A percentile compares a stretch with the other conserved stretches of the same genome.
Evolutionary conservation across 2,113 vertebrate species (phyloP).

Genomic region (Myiopsitta monachus): DNA sequence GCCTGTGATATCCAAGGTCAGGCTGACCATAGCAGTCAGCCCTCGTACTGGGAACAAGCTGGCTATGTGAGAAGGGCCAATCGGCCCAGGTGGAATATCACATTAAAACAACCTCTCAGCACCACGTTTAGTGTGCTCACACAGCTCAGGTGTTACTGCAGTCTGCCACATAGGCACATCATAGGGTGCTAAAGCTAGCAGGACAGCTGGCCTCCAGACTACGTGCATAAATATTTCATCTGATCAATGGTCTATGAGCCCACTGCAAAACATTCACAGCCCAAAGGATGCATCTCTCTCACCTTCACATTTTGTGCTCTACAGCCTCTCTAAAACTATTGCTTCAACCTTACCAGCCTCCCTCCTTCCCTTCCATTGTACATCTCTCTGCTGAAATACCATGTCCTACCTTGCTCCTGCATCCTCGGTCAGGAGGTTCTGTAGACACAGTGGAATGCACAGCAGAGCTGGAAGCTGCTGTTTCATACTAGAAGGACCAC

Average conservation of each 20-base stretch:
- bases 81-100: background rate
- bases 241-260: background rate
- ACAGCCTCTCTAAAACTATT: background rate
- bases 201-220: background rate
- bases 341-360: background rate
- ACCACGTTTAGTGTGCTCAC: background rate
- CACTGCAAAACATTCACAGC: background rate
- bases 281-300: background rate
- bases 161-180: background rate
- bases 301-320: background rate
- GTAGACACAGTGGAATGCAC: background rate
- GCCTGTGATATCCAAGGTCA: background rate
- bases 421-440: background rate
- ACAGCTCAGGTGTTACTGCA: slow-evolving; percentile 6
- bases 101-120: background rate
- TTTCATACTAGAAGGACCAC: background rate
- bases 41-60: background rate
- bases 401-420: background rate
- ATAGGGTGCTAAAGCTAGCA: background rate
- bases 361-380: background rate
- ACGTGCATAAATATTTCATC: background rate
- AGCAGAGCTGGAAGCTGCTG: background rate
- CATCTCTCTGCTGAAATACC: background rate
- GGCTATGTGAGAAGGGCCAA: background rate
- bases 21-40: background rate